Evolutionary conservation across 2,113 vertebrate genomes (phyloP), one percentile per base, ranked within the genome.

Genomic region (Myocastor coypus): DNA sequence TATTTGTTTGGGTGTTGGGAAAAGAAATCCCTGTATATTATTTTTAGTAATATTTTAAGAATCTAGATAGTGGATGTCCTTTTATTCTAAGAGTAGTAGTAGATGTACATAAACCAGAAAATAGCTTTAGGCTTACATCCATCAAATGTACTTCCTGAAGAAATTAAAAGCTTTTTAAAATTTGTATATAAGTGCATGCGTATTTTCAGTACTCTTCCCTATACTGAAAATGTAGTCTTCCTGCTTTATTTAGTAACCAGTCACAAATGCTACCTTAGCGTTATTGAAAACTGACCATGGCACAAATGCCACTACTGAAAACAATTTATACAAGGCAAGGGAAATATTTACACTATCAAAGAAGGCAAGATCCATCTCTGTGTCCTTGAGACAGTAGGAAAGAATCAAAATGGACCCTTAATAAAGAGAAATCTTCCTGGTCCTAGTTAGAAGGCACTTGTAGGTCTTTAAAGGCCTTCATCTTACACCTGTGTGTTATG

Each of bases 41-140:
- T 68, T 92, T 91, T 77, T 81, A 75, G 52, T 59, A 71, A 19
- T 69, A 12, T 89, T 80, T 96, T 42, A 81, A 88, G 69, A 96
- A 96, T 46, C 34, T 52, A 50, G 84, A 84, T 64, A 96, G 46
- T 78, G 46, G 81, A 37, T 95, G 30, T 83, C 50, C 68, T 93
- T 87, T 22, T 92, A 57, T 34, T 85, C 16, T 89, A 75, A 89
- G 64, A 90, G 46, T 85, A 69, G 84, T 59, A 92, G 63, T 30
- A 57, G 52, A 61, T 50, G 34, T 14, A 50, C 17, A 50, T 26
- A 11, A 59, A 77, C 78, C 91, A 77, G n/a, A 94, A 90, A 95
- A 75, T 86, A 92, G 42, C 42, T 20, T 42, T 24, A 82, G 5
- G 26, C 20, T 30, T 52, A 40, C 34, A 82, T 1, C 32, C 55